These are phyloP conservation scores for Drosophila kikkawai DNA, from an alignment of 1,140 invertebrate genomes.

Conservation along the genomic window DNA sequence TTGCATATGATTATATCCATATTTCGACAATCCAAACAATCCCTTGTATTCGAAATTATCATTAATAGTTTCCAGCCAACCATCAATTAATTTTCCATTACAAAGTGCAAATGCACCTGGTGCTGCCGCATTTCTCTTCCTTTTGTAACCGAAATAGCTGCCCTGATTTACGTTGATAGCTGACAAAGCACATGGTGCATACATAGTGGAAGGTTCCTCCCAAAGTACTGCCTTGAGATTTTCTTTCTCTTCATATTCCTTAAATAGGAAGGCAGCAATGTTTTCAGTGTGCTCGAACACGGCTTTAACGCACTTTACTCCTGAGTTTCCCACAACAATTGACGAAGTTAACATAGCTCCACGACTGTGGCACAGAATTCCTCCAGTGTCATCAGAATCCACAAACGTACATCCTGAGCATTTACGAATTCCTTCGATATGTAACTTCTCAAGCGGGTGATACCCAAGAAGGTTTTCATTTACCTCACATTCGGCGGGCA, in stretches of 20 bases:
- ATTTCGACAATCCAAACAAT: not conserved
- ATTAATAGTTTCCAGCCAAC: conserved; percentile 9
- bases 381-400: not conserved
- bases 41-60: not conserved
- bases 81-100: conserved; percentile 1
- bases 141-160: not conserved
- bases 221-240: not conserved
- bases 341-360: not conserved
- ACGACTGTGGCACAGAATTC: not conserved
- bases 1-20: fast-evolving
- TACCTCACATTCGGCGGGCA: not conserved
- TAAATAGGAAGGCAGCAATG: not conserved
- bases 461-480: not conserved
- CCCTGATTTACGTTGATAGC: not conserved
- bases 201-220: not conserved
- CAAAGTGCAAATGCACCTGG: conserved; percentile 1
- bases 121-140: not conserved
- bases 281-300: not conserved
- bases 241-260: not conserved
- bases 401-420: not conserved
- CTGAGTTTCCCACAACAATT: not conserved
- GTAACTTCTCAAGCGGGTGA: not conserved
- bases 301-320: not conserved
- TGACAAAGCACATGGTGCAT: not conserved
- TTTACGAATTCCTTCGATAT: fast-evolving